These are phyloP conservation scores for Orgyia antiqua DNA, from an alignment of 2,888 invertebrate genomes.

Conservation along the genomic window DNA sequence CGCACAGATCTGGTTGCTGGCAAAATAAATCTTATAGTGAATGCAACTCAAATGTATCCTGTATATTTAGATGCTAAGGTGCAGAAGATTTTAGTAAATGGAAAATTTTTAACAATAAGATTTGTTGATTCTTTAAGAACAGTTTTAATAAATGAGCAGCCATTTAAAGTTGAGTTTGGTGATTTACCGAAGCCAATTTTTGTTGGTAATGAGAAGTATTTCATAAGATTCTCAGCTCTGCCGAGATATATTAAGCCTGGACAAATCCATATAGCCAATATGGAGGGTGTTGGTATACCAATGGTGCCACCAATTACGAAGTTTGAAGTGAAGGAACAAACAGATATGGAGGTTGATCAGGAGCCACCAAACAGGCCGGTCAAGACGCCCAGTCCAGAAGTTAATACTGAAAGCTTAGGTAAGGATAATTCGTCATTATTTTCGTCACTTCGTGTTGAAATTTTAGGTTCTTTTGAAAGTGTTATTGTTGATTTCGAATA, in stretches of 20 bases:
- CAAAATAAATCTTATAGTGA: slow-evolving; percentile 89
- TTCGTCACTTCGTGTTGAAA: no score
- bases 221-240: slow-evolving; percentile 87
- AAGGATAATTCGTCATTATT: no score
- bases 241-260: slow-evolving; percentile 87
- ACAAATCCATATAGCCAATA: slow-evolving; percentile 82
- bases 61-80: slow-evolving; percentile 90
- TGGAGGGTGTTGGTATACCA: slow-evolving; percentile 78
- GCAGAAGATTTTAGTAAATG: slow-evolving; percentile 87
- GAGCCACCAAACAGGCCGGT: slow-evolving; percentile 27
- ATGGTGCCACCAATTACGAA: slow-evolving; percentile 17
- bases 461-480: no score
- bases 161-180: slow-evolving; percentile 89
- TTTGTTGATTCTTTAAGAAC: slow-evolving; percentile 88
- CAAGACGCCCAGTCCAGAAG: slow-evolving; percentile 60
- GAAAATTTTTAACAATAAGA: slow-evolving; percentile 84
- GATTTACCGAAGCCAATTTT: slow-evolving; percentile 88
- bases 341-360: slow-evolving; percentile 43
- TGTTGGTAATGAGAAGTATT: slow-evolving; percentile 86
- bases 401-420: slow-evolving; percentile 53
- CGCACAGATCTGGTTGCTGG: slow-evolving; percentile 90
- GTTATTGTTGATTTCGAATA: no score
- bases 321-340: slow-evolving; percentile 27
- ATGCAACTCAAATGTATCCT: slow-evolving; percentile 87
- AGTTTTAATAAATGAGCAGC: slow-evolving; percentile 87